phyloP scores from a whole-genome alignment of 2,888 invertebrate species.

The Cerceris rybyensis region DNA sequence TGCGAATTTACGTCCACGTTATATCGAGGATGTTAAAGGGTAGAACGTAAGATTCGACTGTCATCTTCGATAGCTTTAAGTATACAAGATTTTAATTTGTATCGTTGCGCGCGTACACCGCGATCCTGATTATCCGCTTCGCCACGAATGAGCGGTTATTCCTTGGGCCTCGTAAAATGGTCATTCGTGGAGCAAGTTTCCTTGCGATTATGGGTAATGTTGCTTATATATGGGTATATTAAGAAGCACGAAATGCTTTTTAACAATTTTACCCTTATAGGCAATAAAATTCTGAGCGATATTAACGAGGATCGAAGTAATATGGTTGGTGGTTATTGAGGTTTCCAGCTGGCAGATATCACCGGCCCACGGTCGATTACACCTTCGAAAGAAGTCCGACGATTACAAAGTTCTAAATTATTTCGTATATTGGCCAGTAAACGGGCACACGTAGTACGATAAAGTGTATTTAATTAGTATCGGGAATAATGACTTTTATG shows the following conservation, averaged over 20 bases:
- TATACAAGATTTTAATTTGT: conserved; percentile 54
- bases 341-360: conserved; percentile 13
- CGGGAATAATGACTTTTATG: conserved; percentile 16
- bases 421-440: conserved; percentile 41
- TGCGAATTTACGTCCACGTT: neutral
- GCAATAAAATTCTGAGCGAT: conserved; percentile 50
- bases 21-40: conserved; percentile 19
- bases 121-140: conserved; percentile 15
- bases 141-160: conserved; percentile 36
- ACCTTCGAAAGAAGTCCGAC: neutral
- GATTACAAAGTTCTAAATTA: conserved; percentile 44
- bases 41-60: conserved; percentile 25
- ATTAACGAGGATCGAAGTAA: conserved; percentile 46
- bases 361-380: neutral
- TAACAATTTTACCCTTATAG: conserved; percentile 24
- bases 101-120: conserved; percentile 17
- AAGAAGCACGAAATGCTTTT: conserved; percentile 33
- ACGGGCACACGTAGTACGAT: conserved; percentile 17
- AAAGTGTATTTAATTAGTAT: conserved; percentile 35
- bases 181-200: conserved; percentile 29
- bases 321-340: conserved; percentile 10
- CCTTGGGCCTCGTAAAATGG: conserved; percentile 47
- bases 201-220: conserved; percentile 38
- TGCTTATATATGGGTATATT: conserved; percentile 27
- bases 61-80: conserved; percentile 44